Base-by-base conservation (phyloP, 2,797 vertebrate species). In the Anniella stebbinsi region DNA sequence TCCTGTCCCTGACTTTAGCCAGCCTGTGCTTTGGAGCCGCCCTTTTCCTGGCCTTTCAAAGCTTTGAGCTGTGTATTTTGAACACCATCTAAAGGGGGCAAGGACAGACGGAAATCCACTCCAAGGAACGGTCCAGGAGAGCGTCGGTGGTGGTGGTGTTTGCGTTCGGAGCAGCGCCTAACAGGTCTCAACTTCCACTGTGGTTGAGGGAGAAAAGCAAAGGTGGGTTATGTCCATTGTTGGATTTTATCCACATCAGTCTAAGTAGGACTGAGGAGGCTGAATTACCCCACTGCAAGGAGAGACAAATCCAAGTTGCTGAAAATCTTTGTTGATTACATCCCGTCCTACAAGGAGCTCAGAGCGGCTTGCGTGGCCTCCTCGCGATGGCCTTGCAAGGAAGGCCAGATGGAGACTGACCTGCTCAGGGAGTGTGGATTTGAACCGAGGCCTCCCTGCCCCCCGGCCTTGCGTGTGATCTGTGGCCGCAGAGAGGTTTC, bases 11-110 rank as follows among this genome's bases (percentile, higher is more conserved):
- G 81, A 38, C 25, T 11, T 73, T 66, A 36, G 67, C 38, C 48
- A 10, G 78, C 45, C 60, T 72, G 89, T 93, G 80, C 92, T 95
- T 95, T 90, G 89, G 93, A 92, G 4, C 48, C 12, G 80, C 90
- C 72, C 91, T 92, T 94, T 96, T 96, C 95, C 94, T 95, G 93
- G 93, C 84, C 1, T 93, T 93, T 87, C 67, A 86, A 63, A 6
- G 66, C 0, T 88, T 30, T 11, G 17, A 36, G 38, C 28, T 77
- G 36, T 51, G 8, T 87, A 92, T 92, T 93, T 94, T 94, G 57
- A 38, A 63, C 77, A 0, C 67, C 33, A 86, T 4, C 5, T 0
- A 3, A 60, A 0, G 17, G 67, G 86, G 87, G 66, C 41, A 7
- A 77, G 45, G 38, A 0, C 6, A 87, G 85, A 82, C 57, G 57